Conservation (phyloP, 1,140 invertebrate genomes). For the Panagrolaimus sp. region DNA sequence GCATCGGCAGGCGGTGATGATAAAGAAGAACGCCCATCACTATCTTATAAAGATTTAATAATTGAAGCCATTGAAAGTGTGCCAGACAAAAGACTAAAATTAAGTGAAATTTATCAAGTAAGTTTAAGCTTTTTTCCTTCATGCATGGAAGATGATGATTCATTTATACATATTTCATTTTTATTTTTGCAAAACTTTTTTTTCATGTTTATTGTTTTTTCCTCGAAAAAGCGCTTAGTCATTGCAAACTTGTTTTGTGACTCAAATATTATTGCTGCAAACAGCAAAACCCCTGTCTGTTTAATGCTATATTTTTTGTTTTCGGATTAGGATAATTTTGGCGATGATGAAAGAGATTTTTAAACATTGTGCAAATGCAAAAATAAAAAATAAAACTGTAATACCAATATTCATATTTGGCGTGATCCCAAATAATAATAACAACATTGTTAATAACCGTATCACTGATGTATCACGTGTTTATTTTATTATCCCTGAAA, state of each 20-base stretch:
- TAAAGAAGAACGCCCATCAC: conserved; percentile 43
- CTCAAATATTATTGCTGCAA: too few species aligned
- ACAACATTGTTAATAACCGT: too few species aligned
- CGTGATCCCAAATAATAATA: too few species aligned
- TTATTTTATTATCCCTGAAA: not conserved
- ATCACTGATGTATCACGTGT: not conserved
- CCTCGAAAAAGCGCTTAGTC: too few species aligned
- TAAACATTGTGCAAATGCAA: too few species aligned
- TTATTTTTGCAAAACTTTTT: conserved; percentile 1
- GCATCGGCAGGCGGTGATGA: conserved; percentile 20
- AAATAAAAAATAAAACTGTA: too few species aligned
- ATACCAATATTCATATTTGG: too few species aligned
- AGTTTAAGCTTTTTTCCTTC: not conserved
- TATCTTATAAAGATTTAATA: conserved; percentile 65
- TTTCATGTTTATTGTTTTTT: not conserved
- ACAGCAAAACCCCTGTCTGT: too few species aligned
- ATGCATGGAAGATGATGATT: not conserved
- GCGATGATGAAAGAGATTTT: too few species aligned
- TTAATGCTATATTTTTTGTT: too few species aligned
- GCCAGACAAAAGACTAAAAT: conserved; percentile 85
- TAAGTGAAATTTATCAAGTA: conserved; percentile 78
- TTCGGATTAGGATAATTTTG: too few species aligned
- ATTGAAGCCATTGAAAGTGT: conserved; percentile 85
- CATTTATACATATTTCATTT: not conserved
- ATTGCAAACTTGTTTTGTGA: too few species aligned